Conservation (phyloP, 2,797 vertebrate genomes). For the Ptychobarbus kaznakovi region DNA sequence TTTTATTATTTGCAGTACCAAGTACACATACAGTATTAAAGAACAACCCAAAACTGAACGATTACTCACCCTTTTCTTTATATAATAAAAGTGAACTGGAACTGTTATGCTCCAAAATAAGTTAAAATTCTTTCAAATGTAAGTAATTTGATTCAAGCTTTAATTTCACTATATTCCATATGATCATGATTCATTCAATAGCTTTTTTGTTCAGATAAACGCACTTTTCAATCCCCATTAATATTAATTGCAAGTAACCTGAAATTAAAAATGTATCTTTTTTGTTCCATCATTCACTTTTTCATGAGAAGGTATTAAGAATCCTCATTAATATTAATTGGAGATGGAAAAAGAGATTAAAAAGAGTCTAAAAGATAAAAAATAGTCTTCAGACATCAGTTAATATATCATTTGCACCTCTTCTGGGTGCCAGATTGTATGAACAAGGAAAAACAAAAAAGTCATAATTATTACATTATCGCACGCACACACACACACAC, state of each 20-base stretch:
- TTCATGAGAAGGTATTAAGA: no score
- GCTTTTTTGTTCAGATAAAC: no score
- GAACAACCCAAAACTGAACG: background rate
- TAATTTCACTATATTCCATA: background rate
- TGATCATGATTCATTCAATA: no score
- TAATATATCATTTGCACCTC: conserved; percentile 6
- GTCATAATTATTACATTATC: background rate
- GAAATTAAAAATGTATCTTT: background rate
- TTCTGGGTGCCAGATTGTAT: background rate
- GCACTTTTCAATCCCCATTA: background rate
- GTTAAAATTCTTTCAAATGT: background rate
- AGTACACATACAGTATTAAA: background rate
- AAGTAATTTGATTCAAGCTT: background rate
- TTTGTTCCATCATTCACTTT: no score
- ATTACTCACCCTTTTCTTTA: background rate
- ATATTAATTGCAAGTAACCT: no score
- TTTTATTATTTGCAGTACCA: background rate
- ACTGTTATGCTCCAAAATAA: background rate
- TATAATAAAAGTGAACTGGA: background rate
- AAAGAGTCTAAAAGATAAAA: background rate
- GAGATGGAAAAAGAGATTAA: background rate
- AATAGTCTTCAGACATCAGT: background rate
- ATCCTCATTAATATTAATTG: no score
- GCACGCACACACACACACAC: no score
- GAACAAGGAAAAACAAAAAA: background rate